A percentile compares a stretch with the other conserved stretches of the same genome.
Conservation (phyloP, 35 echinoderm and acorn worm genomes). For the Eucidaris tribuloides region DNA sequence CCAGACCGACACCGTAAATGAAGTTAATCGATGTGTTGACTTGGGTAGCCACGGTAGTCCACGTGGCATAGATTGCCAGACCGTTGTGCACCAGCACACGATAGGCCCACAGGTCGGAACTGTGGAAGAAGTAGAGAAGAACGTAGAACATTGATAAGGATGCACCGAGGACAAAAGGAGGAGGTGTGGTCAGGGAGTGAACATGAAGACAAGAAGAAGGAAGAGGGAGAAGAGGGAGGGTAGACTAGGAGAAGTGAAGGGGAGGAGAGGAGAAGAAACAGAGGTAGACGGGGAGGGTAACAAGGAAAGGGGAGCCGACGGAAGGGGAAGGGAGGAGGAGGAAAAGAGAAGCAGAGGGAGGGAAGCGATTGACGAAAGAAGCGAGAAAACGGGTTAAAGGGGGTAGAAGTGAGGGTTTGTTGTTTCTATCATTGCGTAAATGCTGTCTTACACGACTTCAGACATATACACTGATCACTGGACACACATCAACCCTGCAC, state of each 20-base stretch:
- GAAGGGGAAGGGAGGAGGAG: too few species aligned
- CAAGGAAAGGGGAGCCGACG: background rate
- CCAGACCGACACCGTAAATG: background rate
- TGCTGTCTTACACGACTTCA: too few species aligned
- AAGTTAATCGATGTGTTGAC: background rate
- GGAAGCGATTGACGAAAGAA: too few species aligned
- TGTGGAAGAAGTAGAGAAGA: background rate
- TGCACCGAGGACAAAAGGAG: background rate
- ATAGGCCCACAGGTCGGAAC: background rate
- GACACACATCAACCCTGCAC: too few species aligned
- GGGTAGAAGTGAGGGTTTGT: too few species aligned
- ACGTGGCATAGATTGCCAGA: background rate
- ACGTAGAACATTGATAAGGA: background rate
- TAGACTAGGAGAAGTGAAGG: background rate
- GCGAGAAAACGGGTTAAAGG: too few species aligned
- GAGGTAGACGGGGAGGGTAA: background rate
- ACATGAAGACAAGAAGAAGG: background rate
- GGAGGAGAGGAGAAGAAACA: background rate
- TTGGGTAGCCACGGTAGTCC: background rate
- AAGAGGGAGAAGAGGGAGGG: background rate
- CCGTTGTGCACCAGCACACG: constrained; percentile 1
- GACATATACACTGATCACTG: too few species aligned
- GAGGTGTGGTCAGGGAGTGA: background rate
- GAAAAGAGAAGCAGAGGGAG: too few species aligned
- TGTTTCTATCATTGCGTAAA: too few species aligned